Evolutionary conservation across 1,140 invertebrate genomes (phyloP).

Genomic region (Hermetia illucens): DNA sequence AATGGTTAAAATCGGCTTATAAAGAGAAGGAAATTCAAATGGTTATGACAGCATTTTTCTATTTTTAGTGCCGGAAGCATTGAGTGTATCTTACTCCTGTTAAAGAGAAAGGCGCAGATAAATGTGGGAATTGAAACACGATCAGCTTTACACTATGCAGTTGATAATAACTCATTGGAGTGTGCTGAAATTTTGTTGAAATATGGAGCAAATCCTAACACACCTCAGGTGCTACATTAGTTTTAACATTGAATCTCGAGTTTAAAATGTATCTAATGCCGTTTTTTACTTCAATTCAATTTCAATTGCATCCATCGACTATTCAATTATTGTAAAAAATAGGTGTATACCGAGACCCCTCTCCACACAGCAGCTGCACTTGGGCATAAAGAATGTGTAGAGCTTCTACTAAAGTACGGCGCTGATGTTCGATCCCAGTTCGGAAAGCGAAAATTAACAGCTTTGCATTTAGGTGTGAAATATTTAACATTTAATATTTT

Average conservation of each 20-base stretch:
- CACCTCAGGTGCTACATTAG: slow-evolving; percentile 43
- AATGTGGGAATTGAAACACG: slow-evolving; percentile 53
- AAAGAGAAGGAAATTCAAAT: neutral
- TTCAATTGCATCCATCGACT: slow-evolving; percentile 4
- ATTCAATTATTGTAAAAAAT: slow-evolving; percentile 1
- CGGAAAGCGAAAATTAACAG: slow-evolving; percentile 49
- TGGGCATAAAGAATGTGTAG: slow-evolving; percentile 50
- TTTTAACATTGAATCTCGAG: slow-evolving; percentile 3
- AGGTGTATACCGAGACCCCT: slow-evolving; percentile 69
- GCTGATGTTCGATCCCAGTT: slow-evolving; percentile 61
- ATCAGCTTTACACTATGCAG: slow-evolving; percentile 59
- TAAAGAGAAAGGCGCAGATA: slow-evolving; percentile 51
- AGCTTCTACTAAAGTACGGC: slow-evolving; percentile 50
- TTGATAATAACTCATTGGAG: slow-evolving; percentile 48
- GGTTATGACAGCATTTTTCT: neutral
- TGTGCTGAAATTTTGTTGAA: slow-evolving; percentile 52
- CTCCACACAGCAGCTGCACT: slow-evolving; percentile 64
- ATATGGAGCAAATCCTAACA: slow-evolving; percentile 57
- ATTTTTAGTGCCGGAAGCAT: slow-evolving; percentile 34
- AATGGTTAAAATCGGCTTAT: neutral
- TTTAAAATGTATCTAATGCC: neutral
- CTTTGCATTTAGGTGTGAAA: slow-evolving; percentile 50
- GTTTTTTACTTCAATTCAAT: too few relatives aligned
- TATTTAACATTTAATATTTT: neutral
- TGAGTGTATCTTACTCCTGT: slow-evolving; percentile 39